phyloP scores from a whole-genome alignment of 2,888 invertebrate species.

The Helobdella robusta region DNA sequence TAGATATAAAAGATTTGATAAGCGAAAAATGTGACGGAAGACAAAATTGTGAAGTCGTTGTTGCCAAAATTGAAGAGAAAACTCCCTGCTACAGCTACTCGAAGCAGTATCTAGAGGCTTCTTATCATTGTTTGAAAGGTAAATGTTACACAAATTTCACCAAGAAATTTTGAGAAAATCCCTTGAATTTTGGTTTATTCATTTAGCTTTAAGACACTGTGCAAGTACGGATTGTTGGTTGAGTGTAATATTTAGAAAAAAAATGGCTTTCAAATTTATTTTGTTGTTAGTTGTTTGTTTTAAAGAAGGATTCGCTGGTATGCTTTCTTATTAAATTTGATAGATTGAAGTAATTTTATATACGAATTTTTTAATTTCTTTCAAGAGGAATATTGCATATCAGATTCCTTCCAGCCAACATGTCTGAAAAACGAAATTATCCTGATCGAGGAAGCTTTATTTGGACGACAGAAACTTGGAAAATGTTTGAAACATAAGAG shows the following conservation, averaged over 20 bases:
- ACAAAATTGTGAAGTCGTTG: conserved; percentile 7
- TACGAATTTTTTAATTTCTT: no score
- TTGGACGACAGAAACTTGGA: conserved; percentile 9
- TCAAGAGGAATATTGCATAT: conserved; percentile 10
- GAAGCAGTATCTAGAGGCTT: background rate
- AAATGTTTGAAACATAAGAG: conserved; percentile 12
- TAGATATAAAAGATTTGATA: conserved; percentile 10
- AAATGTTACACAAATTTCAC: no score
- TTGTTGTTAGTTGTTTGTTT: no score
- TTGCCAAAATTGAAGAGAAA: background rate
- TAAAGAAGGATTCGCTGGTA: no score
- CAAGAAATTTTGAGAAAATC: no score
- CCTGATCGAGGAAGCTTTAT: conserved; percentile 4
- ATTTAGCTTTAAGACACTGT: no score
- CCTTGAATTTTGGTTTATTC: no score
- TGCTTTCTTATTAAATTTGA: no score
- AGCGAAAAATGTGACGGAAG: conserved; percentile 6
- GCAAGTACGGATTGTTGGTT: no score
- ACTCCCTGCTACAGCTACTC: conserved; percentile 13
- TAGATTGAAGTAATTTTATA: no score
- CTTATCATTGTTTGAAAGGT: conserved; percentile 8
- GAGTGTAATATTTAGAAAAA: no score
- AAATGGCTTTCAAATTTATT: no score
- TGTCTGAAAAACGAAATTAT: conserved; percentile 17
- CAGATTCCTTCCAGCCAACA: conserved; percentile 15